These are phyloP conservation scores for Papilio glaucus DNA, from an alignment of 1,140 invertebrate genomes.

Conservation along the genomic window DNA sequence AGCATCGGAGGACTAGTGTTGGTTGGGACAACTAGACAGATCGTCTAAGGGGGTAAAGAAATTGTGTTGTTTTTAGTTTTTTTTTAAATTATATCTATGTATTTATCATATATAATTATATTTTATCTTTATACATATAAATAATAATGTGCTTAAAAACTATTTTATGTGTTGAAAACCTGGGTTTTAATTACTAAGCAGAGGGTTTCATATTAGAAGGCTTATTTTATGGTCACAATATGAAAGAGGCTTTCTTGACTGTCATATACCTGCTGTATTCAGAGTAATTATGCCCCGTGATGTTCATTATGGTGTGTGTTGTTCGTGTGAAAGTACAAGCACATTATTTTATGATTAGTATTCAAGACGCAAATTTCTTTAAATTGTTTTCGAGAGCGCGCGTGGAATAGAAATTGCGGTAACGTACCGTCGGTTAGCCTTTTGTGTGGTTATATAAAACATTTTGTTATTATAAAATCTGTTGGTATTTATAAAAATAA, in stretches of 20 bases:
- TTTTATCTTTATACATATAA: too few relatives aligned
- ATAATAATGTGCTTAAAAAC: too few relatives aligned
- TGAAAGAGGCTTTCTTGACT: background rate
- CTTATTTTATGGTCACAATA: background rate
- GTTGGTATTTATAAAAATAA: background rate
- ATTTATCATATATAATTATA: too few relatives aligned
- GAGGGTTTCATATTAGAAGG: background rate
- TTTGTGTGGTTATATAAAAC: constrained; percentile 1
- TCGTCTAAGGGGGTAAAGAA: too few relatives aligned
- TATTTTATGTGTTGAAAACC: background rate
- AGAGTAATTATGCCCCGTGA: constrained; percentile 16
- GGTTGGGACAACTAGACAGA: too few relatives aligned
- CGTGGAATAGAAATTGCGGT: constrained; percentile 23
- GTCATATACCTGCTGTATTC: background rate
- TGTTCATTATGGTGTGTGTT: constrained; percentile 1
- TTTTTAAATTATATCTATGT: too few relatives aligned
- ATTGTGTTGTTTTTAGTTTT: too few relatives aligned
- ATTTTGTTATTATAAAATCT: background rate
- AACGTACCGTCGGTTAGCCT: constrained; percentile 4
- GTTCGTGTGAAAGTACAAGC: constrained; percentile 26
- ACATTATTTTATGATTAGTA: constrained; percentile 34
- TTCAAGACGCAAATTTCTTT: constrained; percentile 33
- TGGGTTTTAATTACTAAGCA: background rate
- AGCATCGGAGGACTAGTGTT: too few relatives aligned
- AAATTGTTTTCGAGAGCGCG: constrained; percentile 34